Conservation (phyloP, 2,797 vertebrate genomes). For the Columba guinea region DNA sequence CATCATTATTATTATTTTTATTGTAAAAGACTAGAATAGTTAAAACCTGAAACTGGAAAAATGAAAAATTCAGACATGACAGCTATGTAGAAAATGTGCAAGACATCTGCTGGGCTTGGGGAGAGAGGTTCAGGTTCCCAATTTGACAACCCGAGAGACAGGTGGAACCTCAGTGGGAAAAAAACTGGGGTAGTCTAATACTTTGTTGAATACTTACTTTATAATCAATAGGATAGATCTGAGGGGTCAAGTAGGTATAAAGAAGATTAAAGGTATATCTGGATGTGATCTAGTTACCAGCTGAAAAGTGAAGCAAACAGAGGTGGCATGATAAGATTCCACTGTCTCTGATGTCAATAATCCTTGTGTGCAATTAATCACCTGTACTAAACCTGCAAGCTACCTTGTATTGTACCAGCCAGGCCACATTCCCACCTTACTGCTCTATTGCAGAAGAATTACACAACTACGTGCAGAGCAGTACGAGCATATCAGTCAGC, state of each 20-base stretch:
- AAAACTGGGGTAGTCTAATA: background rate
- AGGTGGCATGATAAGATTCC: background rate
- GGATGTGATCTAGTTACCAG: background rate
- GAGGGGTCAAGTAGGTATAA: background rate
- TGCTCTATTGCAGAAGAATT: background rate
- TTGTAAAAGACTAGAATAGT: background rate
- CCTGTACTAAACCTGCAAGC: background rate
- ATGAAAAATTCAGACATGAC: background rate
- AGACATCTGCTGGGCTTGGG: background rate
- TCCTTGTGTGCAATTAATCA: background rate
- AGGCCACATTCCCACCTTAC: background rate
- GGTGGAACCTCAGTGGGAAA: background rate
- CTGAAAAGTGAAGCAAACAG: background rate
- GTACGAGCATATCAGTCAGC: fast-evolving
- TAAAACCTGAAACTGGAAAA: background rate
- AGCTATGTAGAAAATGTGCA: background rate
- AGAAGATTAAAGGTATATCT: background rate
- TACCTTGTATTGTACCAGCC: background rate
- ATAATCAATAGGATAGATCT: background rate
- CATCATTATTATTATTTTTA: background rate
- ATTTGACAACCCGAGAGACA: background rate
- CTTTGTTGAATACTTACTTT: background rate
- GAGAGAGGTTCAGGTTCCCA: background rate
- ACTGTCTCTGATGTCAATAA: background rate
- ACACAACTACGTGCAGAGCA: background rate